These are phyloP conservation scores for Corythucha ciliata DNA, from an alignment of 2,888 invertebrate species.

Conservation along the genomic window DNA sequence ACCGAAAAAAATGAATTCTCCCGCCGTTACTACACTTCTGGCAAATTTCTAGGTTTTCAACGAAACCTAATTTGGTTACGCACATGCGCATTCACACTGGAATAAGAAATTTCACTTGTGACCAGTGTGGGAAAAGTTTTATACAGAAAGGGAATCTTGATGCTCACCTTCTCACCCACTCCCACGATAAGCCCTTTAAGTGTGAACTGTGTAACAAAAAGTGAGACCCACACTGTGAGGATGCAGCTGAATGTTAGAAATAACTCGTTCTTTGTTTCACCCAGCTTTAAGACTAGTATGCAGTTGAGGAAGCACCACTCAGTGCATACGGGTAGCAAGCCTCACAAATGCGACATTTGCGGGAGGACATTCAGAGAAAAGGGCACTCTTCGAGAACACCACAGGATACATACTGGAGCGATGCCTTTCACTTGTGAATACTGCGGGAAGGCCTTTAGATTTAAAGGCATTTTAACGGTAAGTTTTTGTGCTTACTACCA, in stretches of 20 bases:
- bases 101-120: constrained; percentile 39
- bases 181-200: constrained; percentile 36
- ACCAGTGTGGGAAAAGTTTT: constrained; percentile 39
- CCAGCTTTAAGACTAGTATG: constrained; percentile 47
- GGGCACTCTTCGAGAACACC: constrained; percentile 55
- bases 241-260: background rate
- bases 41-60: constrained; percentile 37
- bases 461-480: constrained; percentile 50
- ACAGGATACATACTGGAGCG: constrained; percentile 39
- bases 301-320: constrained; percentile 50
- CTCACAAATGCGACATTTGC: constrained; percentile 52
- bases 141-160: constrained; percentile 38
- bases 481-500: constrained; percentile 32
- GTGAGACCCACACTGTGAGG: constrained; percentile 16
- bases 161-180: constrained; percentile 37
- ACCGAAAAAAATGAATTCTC: constrained; percentile 1
- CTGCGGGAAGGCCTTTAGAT: constrained; percentile 40
- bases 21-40: background rate
- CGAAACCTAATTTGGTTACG: constrained; percentile 36
- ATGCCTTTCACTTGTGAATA: constrained; percentile 39
- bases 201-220: constrained; percentile 37
- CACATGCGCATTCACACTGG: constrained; percentile 38
- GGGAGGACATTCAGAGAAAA: constrained; percentile 55
- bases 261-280: constrained; percentile 2
- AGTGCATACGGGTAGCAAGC: constrained; percentile 51